phyloP scores from a whole-genome alignment of 2,888 invertebrate species.

The Tribolium freemani region DNA sequence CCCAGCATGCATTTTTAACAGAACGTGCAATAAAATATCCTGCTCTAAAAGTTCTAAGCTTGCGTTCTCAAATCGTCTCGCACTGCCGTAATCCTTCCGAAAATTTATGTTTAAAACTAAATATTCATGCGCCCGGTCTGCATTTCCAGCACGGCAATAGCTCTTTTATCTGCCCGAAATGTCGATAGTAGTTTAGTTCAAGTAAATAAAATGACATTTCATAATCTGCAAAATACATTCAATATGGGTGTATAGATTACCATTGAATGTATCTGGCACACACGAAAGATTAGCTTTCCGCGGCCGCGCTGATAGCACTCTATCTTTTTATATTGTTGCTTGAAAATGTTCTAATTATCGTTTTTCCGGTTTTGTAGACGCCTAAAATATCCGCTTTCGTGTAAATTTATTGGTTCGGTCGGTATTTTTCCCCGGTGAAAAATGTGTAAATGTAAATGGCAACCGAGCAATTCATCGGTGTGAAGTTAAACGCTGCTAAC shows the following conservation, averaged over 20 bases:
- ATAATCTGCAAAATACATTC: not conserved
- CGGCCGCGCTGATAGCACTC: not conserved
- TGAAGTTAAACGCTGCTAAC: conserved; percentile 25
- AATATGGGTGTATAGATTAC: not conserved
- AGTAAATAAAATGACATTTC: not conserved
- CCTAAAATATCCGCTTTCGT: conserved; percentile 12
- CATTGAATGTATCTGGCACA: not conserved
- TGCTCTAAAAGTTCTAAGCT: conserved; percentile 46
- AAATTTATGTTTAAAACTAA: conserved; percentile 47
- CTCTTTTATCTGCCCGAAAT: not conserved
- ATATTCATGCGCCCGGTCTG: conserved; percentile 45
- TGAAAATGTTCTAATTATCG: conserved; percentile 13
- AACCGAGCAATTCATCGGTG: conserved; percentile 45
- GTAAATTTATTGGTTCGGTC: conserved; percentile 19
- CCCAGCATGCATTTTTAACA: conserved; percentile 33
- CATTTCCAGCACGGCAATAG: conserved; percentile 14
- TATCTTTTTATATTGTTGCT: not conserved
- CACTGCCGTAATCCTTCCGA: conserved; percentile 37
- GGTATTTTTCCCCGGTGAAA: conserved; percentile 46
- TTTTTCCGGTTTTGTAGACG: not conserved
- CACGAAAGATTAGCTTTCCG: not conserved
- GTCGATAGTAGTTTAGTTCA: not conserved
- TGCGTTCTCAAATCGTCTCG: conserved; percentile 48
- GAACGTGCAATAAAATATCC: conserved; percentile 46
- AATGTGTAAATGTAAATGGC: conserved; percentile 56